Base-by-base conservation (phyloP, 2,888 invertebrate genomes). In the Limenitis camilla region DNA sequence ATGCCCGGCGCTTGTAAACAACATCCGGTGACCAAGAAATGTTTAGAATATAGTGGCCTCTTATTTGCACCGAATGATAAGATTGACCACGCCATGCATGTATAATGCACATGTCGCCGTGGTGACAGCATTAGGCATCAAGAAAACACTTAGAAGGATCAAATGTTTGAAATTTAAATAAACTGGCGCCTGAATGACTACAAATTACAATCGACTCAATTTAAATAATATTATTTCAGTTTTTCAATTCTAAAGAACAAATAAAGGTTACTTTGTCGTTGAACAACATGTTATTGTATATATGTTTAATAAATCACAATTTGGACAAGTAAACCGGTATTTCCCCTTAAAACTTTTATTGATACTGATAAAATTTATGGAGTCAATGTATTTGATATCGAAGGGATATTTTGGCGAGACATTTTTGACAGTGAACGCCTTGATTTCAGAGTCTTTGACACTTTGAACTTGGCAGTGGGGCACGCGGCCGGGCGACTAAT, bases 381-480 rank as follows among this genome's bases (percentile, higher is more conserved):
- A n/a, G 31, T 27, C 47, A 36, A 11, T 45, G 36, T 36, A 45
- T 36, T 36, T 36, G 11, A 28, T 35, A 11, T 45, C 29, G 35
- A 35, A 29, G 30, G 10, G 10, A n/a, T n/a, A n/a, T n/a, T 11
- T 9, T 27, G 35, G 35, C 11, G 36, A 11, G 8, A 19, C 32
- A n/a, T 40, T 49, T 51, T 51, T 40, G 51, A 51, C 40, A 45
- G 39, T 40, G 35, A 29, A 51, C 40, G 40, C 30, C 46, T 46
- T 47, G 35, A 52, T 46, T 51, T 45, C 45, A 45, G 62, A 66
- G 68, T 68, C 70, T 76, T 73, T 81, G 80, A 81, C 80, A 79
- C 74, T 78, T 78, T 85, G 81, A 85, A 86, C 85, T 85, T 85
- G 86, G 81, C 82, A 78, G 72, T 82, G 77, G 71, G 65, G 66